A percentile compares a stretch with the other conserved stretches of the same genome.
These are phyloP conservation scores for Megalops cyprinoides DNA, from an alignment of 2,797 vertebrate species.

Conservation along the genomic window DNA sequence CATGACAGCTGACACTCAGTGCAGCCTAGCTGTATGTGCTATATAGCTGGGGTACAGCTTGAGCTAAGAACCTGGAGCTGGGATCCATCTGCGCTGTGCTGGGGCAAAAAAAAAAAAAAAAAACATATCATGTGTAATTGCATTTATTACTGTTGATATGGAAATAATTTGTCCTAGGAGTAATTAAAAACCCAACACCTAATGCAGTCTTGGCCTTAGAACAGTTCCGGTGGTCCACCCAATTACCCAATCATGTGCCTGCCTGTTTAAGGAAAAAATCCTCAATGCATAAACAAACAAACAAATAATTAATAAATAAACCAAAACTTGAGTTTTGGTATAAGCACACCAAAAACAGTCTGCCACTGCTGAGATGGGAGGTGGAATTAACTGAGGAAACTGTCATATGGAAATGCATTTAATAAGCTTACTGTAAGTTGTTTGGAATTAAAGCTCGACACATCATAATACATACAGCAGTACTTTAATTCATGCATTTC, in stretches of 20 bases:
- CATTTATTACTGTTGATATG: neutral
- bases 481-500: neutral
- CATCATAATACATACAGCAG: neutral
- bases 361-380: neutral
- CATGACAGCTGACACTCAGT: conserved; percentile 4
- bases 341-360: too few relatives aligned
- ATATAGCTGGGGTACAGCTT: neutral
- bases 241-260: neutral
- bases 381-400: conserved; percentile 18
- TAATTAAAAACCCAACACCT: neutral
- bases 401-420: neutral
- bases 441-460: conserved; percentile 2
- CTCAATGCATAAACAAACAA: too few relatives aligned
- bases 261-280: neutral
- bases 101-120: neutral
- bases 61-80: neutral
- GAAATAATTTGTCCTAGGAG: neutral
- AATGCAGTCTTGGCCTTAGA: neutral
- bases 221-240: conserved; percentile 11
- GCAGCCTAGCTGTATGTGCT: neutral
- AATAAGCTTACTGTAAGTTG: conserved; percentile 1
- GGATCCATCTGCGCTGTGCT: neutral
- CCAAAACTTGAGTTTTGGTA: neutral
- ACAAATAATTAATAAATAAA: neutral
- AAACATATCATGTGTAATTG: neutral